Evolutionary conservation across 2,888 invertebrate species (phyloP).

Genomic region (Sinotaia quadrata): DNA sequence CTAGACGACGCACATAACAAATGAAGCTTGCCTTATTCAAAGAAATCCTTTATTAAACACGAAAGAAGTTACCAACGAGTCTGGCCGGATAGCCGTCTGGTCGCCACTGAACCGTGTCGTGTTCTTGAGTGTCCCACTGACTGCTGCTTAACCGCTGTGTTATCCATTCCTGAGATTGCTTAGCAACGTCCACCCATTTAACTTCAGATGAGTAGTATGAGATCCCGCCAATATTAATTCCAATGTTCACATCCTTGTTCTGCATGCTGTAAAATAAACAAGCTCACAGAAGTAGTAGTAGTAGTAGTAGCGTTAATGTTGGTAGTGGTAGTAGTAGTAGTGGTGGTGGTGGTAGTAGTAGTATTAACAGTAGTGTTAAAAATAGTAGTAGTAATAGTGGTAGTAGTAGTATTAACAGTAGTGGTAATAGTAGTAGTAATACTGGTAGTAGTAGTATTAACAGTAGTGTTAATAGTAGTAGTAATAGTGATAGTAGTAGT

Average conservation of each 20-base stretch:
- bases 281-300: not conserved
- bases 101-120: conserved; percentile 43
- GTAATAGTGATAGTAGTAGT: too few relatives aligned
- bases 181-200: conserved; percentile 50
- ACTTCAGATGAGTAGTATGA: conserved; percentile 53
- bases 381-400: too few relatives aligned
- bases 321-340: not conserved
- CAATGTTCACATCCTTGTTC: conserved; percentile 49
- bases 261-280: conserved; percentile 39
- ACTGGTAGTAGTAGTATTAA: too few relatives aligned
- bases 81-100: conserved; percentile 49
- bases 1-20: not conserved
- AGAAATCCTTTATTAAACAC: not conserved
- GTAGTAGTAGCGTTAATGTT: not conserved
- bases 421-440: not conserved
- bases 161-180: conserved; percentile 29
- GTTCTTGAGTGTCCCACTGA: conserved; percentile 52
- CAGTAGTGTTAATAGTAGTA: not conserved
- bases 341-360: not conserved
- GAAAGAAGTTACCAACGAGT: conserved; percentile 34
- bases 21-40: not conserved
- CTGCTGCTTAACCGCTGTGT: conserved; percentile 26
- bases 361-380: too few relatives aligned
- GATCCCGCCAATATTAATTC: conserved; percentile 52
- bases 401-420: not conserved